A percentile compares a stretch with the other conserved stretches of the same genome.
phyloP scores from a whole-genome alignment of 2,797 vertebrate genomes.

The Syngnathus rostellatus region DNA sequence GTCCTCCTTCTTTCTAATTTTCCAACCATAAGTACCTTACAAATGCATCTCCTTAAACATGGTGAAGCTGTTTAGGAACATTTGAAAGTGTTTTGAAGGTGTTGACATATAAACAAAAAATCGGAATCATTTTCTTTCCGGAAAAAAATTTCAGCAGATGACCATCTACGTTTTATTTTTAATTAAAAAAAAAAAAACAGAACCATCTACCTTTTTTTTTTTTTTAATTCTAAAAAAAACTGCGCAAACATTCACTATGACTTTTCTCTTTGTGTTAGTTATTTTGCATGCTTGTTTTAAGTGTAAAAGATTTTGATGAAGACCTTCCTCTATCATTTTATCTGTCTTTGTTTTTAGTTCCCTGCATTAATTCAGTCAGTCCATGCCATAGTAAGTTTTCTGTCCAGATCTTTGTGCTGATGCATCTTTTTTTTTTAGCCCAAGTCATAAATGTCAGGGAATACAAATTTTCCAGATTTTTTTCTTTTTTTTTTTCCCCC shows the following conservation, averaged over 20 bases:
- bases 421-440: slow-evolving; percentile 65
- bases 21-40: too few species aligned
- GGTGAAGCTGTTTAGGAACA: too few species aligned
- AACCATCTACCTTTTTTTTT: too few species aligned
- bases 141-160: neutral
- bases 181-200: neutral
- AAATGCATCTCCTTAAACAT: too few species aligned
- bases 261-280: slow-evolving; percentile 29
- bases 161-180: too few species aligned
- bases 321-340: slow-evolving; percentile 23
- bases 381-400: slow-evolving; percentile 74
- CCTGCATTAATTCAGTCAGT: slow-evolving; percentile 72
- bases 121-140: neutral
- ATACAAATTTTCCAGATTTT: slow-evolving; percentile 21
- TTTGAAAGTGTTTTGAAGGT: neutral
- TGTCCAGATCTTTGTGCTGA: slow-evolving; percentile 69
- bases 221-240: neutral
- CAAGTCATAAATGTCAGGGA: slow-evolving; percentile 49
- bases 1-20: too few species aligned
- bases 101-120: neutral
- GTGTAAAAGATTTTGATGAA: slow-evolving; percentile 24
- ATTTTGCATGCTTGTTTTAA: slow-evolving; percentile 38
- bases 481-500: neutral
- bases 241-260: slow-evolving; percentile 33
- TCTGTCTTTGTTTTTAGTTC: slow-evolving; percentile 72